Evolutionary conservation across 2,797 vertebrate species (phyloP).

Genomic region (Acipenser ruthenus): DNA sequence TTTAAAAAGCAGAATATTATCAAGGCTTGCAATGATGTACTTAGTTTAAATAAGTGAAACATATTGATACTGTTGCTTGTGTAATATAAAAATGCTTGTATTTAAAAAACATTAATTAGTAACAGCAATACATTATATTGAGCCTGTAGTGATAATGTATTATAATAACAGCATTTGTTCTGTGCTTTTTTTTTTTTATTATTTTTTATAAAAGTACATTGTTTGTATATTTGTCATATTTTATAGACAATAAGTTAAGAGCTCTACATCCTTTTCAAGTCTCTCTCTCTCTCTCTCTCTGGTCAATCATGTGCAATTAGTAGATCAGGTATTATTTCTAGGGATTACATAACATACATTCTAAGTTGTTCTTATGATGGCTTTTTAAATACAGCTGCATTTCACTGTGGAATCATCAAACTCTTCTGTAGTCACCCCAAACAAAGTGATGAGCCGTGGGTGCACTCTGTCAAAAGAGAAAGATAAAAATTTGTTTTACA

Average conservation of each 20-base stretch:
- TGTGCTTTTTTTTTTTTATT: slow-evolving; percentile 16
- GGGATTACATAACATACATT: too few relatives aligned
- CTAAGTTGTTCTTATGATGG: not conserved
- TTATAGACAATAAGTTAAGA: not conserved
- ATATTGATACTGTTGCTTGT: too few relatives aligned
- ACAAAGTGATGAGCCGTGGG: slow-evolving; percentile 75
- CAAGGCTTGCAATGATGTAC: too few relatives aligned
- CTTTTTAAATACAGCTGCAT: slow-evolving; percentile 75
- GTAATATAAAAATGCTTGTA: too few relatives aligned
- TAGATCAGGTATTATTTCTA: too few relatives aligned
- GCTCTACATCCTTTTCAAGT: too few relatives aligned
- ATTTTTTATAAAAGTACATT: slow-evolving; percentile 19
- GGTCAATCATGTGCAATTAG: too few relatives aligned
- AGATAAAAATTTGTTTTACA: not conserved
- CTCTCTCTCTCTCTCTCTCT: too few relatives aligned
- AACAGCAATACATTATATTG: slow-evolving; percentile 5
- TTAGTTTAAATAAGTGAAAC: too few relatives aligned
- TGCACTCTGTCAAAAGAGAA: slow-evolving; percentile 62
- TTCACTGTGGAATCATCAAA: slow-evolving; percentile 57
- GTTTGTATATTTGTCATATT: slow-evolving; percentile 34
- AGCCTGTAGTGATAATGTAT: slow-evolving; percentile 22
- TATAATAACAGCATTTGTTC: slow-evolving; percentile 11
- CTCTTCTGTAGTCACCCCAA: slow-evolving; percentile 69
- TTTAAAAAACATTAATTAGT: too few relatives aligned
- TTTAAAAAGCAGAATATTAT: too few relatives aligned